These are phyloP conservation scores for Macrocentrus cingulum DNA, from an alignment of 1,140 invertebrate species.

Conservation along the genomic window DNA sequence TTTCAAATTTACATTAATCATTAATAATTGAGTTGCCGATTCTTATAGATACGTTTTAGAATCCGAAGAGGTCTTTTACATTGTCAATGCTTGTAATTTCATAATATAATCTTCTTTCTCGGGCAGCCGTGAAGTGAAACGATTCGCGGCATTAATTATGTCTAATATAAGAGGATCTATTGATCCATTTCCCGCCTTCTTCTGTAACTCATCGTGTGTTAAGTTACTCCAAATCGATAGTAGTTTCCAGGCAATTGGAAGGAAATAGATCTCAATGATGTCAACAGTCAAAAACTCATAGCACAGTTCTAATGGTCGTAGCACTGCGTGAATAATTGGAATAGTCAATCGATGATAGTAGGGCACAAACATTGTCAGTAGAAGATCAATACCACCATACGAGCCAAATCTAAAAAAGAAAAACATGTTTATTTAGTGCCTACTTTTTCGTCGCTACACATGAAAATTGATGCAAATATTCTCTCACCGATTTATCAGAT, in stretches of 20 bases:
- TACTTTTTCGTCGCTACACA: neutral
- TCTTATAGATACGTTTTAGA: no score
- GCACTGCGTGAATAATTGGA: slow-evolving; percentile 78
- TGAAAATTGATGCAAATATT: neutral
- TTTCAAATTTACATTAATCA: no score
- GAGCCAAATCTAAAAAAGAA: slow-evolving; percentile 76
- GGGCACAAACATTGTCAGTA: slow-evolving; percentile 86
- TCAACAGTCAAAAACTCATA: slow-evolving; percentile 87
- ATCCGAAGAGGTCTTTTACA: no score
- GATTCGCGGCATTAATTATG: slow-evolving; percentile 87
- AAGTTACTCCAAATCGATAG: slow-evolving; percentile 88
- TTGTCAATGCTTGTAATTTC: slow-evolving; percentile 90
- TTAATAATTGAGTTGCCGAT: no score
- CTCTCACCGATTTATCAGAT: slow-evolving; percentile 83
- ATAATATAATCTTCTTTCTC: slow-evolving; percentile 83
- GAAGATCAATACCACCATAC: slow-evolving; percentile 83
- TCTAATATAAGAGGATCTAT: slow-evolving; percentile 91
- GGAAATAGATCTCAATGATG: slow-evolving; percentile 89
- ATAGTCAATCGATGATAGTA: slow-evolving; percentile 72
- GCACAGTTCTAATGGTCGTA: slow-evolving; percentile 90
- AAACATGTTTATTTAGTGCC: slow-evolving; percentile 8
- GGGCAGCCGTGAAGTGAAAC: slow-evolving; percentile 76
- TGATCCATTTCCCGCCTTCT: slow-evolving; percentile 94
- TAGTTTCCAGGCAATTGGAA: slow-evolving; percentile 91
- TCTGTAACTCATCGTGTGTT: slow-evolving; percentile 96